phyloP scores from a whole-genome alignment of 2,888 invertebrate genomes.

The Drosophila sordidula region DNA sequence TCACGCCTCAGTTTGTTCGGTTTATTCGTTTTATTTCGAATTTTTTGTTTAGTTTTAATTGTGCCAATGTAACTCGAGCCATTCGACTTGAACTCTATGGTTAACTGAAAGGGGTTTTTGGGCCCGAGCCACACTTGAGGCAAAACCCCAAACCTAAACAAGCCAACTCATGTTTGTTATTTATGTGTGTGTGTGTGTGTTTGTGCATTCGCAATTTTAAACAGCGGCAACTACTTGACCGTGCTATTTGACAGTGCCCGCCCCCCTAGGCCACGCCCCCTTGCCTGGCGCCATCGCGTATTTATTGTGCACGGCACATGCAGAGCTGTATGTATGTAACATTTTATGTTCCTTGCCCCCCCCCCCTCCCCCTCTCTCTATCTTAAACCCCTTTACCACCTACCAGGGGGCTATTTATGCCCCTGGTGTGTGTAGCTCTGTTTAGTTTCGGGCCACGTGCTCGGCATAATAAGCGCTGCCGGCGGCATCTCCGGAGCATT shows the following conservation, averaged over 20 bases:
- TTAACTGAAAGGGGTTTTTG: constrained; percentile 35
- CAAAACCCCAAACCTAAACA: constrained; percentile 16
- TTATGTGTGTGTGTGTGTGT: constrained; percentile 32
- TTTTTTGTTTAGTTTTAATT: constrained; percentile 68
- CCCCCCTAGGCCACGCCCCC: background rate
- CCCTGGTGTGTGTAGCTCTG: constrained; percentile 31
- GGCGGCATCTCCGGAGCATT: constrained; percentile 26
- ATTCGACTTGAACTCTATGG: constrained; percentile 32
- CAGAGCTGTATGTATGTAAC: constrained; percentile 63
- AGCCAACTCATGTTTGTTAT: constrained; percentile 61
- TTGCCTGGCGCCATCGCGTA: constrained; percentile 39
- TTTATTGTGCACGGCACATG: constrained; percentile 76
- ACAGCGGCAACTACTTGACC: constrained; percentile 60
- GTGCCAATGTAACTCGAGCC: constrained; percentile 45
- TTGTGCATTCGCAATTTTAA: constrained; percentile 54
- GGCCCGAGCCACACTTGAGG: constrained; percentile 3
- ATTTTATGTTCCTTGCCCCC: constrained; percentile 59
- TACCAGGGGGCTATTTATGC: constrained; percentile 62
- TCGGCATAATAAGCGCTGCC: constrained; percentile 66
- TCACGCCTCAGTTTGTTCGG: constrained; percentile 43
- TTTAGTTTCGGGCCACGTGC: constrained; percentile 74
- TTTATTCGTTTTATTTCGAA: constrained; percentile 3
- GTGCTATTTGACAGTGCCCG: constrained; percentile 54
- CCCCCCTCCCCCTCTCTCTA: background rate
- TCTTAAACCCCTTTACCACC: constrained; percentile 9